Base-by-base conservation (phyloP, 1,140 invertebrate genomes). In the Diorhabda carinulata region DNA sequence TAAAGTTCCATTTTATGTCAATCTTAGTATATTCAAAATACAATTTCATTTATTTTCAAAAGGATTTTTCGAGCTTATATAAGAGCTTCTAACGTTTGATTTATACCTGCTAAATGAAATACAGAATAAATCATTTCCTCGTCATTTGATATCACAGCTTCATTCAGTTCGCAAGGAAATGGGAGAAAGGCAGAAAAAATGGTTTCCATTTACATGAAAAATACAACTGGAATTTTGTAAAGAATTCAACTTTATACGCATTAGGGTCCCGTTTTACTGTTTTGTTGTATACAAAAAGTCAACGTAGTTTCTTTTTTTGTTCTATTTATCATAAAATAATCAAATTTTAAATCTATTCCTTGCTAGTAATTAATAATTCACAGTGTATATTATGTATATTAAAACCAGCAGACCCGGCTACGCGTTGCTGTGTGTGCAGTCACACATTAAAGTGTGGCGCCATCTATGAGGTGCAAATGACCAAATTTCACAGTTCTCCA, bases 21-120 rank as follows among this genome's bases (percentile, higher is more conserved):
- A 25, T 25, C 25, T 25, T 25, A 25, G 25, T 25, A 25, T 25
- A 25, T 25, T 25, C 25, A 25, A 25, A 25, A 25, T 25, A 25
- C 0, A 25, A 25, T 25, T 25, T 25, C 25, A 25, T 25, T 25
- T 25, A 25, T 25, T 25, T 25, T 25, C 25, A 25, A 52, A 52
- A 52, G 47, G 47, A 52, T 52, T 52, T 52, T n/a, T n/a, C n/a
- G n/a, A 52, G 47, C 47, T 52, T 52, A 52, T 52, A 52, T 52
- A 52, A 52, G 6, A 52, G 6, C 47, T n/a, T 52, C 47, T 52
- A 52, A 8, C 47, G 47, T 52, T 52, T 52, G 47, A 52, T 52
- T 52, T 52, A 52, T 52, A 52, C 47, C 47, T 52, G 47, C 47
- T 52, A 52, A 52, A 52, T 52, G 47, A 8, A 52, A 52, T 52